A percentile compares a stretch with the other conserved stretches of the same genome.
phyloP scores from a whole-genome alignment of 1,140 invertebrate genomes.

The Papilio aristodemus region DNA sequence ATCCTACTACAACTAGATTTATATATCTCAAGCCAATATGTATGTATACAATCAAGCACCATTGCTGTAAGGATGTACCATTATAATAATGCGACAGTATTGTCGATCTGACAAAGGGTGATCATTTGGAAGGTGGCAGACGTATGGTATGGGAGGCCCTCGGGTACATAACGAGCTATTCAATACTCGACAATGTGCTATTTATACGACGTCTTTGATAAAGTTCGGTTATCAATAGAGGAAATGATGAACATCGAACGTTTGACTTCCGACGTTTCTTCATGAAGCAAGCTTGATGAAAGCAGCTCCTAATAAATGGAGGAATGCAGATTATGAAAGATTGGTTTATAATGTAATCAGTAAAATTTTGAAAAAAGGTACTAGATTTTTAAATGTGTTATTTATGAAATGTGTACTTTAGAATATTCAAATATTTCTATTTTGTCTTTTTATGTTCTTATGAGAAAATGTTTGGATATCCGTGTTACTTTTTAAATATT shows the following conservation, averaged over 20 bases:
- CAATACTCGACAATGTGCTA: constrained; percentile 12
- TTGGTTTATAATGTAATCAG: too few relatives aligned
- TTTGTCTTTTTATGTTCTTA: not conserved
- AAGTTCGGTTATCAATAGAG: constrained; percentile 20
- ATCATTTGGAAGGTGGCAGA: constrained; percentile 23
- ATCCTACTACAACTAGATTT: too few relatives aligned
- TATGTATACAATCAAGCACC: not conserved
- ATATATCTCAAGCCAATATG: too few relatives aligned
- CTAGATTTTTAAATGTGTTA: too few relatives aligned
- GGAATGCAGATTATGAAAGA: too few relatives aligned
- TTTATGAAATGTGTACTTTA: too few relatives aligned
- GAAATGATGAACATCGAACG: constrained; percentile 18
- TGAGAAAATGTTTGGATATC: not conserved
- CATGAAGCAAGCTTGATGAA: constrained; percentile 2
- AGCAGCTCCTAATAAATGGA: too few relatives aligned
- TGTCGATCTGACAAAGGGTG: constrained; percentile 16
- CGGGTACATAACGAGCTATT: constrained; percentile 28
- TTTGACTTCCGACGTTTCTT: constrained; percentile 5
- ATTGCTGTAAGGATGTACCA: constrained; percentile 2
- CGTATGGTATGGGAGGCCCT: constrained; percentile 5
- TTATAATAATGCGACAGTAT: constrained; percentile 18
- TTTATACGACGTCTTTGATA: constrained; percentile 30
- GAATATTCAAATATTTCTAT: not conserved
- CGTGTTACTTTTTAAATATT: not conserved
- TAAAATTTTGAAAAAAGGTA: too few relatives aligned